Base-by-base conservation (phyloP, 1,140 invertebrate genomes). In the Drosophila athabasca region DNA sequence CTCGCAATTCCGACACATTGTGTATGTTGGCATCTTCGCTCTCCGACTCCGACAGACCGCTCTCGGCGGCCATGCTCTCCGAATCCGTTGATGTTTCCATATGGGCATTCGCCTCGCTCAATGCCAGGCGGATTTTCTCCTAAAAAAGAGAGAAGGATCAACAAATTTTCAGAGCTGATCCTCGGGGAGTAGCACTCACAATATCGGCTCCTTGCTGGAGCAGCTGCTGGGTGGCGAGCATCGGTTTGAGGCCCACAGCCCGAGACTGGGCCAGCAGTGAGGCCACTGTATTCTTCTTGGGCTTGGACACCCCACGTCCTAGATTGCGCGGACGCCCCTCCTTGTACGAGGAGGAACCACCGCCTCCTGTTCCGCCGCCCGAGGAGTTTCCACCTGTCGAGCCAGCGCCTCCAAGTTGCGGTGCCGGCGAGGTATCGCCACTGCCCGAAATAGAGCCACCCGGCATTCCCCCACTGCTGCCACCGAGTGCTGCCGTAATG, bases 271-370 rank as follows among this genome's bases (percentile, higher is more conserved):
- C 96, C 22, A 97, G 92, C 29, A 97, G 91, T 22, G 96, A 97
- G 0, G 97, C 97, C 0, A 97, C 97, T 0, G 97, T 97, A 85
- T 97, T 97, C 92, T 97, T 97, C 93, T 97, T 97, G 26, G 96
- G 96, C 88, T 97, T 97, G 70, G 96, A 97, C 3, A 97, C 95
- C 1, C 96, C 96, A 3, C 96, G 93, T 7, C 96, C 96, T 7
- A 97, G 93, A 92, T 97, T 96, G 11, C 96, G 93, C 0, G 96
- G 96, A 35, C 96, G 91, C 3, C 95, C 95, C 87, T 97, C 96
- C 57, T 96, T 95, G 60, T 93, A 85, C 0, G 68, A 74, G 2
- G 81, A 74, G 0, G 81, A 85, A 11, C 92, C 52, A 0, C 79
- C 77, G 0, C 77, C 69, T 0, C 75, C 76, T 1, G 3, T 5